Conservation (phyloP, 64 coral and sea anemone genomes). For the Porites australiensis region DNA sequence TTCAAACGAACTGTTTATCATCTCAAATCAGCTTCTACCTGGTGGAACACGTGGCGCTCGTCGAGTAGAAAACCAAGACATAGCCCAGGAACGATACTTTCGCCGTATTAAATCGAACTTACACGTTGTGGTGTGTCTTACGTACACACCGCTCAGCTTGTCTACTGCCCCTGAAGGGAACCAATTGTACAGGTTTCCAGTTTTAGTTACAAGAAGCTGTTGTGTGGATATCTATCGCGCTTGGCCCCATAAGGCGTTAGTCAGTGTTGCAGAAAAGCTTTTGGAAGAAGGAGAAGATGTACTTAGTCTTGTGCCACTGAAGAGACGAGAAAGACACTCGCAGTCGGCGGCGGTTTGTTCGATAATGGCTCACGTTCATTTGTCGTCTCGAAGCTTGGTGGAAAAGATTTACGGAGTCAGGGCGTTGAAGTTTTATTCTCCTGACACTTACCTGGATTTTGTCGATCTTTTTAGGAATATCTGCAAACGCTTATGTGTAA, state of each 20-base stretch:
- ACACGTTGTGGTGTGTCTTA: conserved; percentile 84
- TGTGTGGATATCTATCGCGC: conserved; percentile 89
- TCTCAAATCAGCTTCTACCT: conserved; percentile 93
- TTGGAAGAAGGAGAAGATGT: conserved; percentile 62
- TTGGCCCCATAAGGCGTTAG: conserved; percentile 82
- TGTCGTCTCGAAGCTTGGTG: conserved; percentile 76
- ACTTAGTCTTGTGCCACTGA: conserved; percentile 53
- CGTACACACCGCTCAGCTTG: conserved; percentile 44
- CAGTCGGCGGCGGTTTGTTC: conserved; percentile 78
- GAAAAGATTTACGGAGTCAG: conserved; percentile 68
- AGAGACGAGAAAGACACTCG: conserved; percentile 38
- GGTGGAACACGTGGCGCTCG: conserved; percentile 77
- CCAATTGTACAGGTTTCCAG: conserved; percentile 72
- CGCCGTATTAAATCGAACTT: conserved; percentile 90
- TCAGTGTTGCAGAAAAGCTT: conserved; percentile 77
- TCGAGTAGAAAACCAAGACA: conserved; percentile 83
- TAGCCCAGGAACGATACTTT: conserved; percentile 94
- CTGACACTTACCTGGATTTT: conserved; percentile 88
- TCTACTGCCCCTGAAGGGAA: conserved; percentile 17
- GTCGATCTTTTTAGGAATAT: conserved; percentile 86
- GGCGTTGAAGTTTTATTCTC: conserved; percentile 79
- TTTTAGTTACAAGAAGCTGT: conserved; percentile 83
- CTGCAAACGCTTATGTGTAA: conserved; percentile 70
- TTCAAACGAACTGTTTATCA: conserved; percentile 81
- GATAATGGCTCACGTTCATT: conserved; percentile 94